Evolutionary conservation across 2,888 invertebrate species (phyloP), one percentile per base, ranked within the genome.

Genomic region (Serripes groenlandicus): DNA sequence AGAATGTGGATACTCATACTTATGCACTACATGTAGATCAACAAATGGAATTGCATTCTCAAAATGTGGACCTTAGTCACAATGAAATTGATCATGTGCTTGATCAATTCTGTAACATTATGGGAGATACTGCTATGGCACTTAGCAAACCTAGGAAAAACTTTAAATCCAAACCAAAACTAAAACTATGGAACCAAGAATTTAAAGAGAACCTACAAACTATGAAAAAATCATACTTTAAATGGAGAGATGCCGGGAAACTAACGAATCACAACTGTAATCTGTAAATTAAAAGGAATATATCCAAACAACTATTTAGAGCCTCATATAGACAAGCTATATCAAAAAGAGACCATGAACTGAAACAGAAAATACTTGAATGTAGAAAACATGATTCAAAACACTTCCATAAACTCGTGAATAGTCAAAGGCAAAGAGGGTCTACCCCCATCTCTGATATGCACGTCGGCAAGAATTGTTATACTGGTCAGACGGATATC

Each of bases 151-250:
- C 60, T 28, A 11, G 9, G 3, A 60, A 28, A 7, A 32, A 28
- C 9, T n/a, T n/a, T n/a, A n/a, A n/a, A n/a, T n/a, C n/a, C n/a
- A 60, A 60, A 60, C 60, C 60, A 4, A 60, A 60, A 32, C 30
- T 60, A 28, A 15, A 28, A 28, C 28, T 26, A 26, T 60, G 60
- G 60, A 60, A 60, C 21, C 4, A 60, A 18, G 32, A 60, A 28
- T 28, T 60, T 5, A 7, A 11, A 32, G 9, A 32, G 3, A 60
- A 15, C 7, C 60, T 60, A 21, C 23, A 60, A 60, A 7, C 11
- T 3, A 26, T 60, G 3, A 11, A 23, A 26, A 28, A 11, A 32
- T n/a, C 60, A 5, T 4, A n/a, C 9, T n/a, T 15, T n/a, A 32
- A 60, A 60, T 60, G 60, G 60, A n/a, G 15, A 26, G 21, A 11